Evolutionary conservation across 1,140 invertebrate species (phyloP), one percentile per base, ranked within the genome.

Genomic region (Phenacoccus solenopsis): DNA sequence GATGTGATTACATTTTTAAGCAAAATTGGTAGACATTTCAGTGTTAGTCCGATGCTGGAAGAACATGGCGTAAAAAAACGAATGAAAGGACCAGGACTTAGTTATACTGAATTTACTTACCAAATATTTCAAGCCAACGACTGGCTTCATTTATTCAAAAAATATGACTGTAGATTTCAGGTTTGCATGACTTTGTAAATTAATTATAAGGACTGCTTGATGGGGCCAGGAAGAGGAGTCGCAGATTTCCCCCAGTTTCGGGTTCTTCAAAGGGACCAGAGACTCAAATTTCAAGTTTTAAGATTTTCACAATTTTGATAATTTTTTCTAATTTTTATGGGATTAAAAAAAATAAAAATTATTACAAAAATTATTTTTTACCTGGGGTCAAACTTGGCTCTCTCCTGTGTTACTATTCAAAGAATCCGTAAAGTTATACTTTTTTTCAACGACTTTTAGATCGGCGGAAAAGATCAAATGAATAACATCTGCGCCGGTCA

Each of bases 71-170:
- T 98, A 3, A 86, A 93, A 75, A 82, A 82, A 20, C 84, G 94
- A 72, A 78, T 97, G 7, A 83, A 87, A 20, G 83, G 87, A 27
- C 83, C 82, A 30, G 94, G 94, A 56, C 91, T 99, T 85, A 96
- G 88, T 79, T 96, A 94, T 76, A 89, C 93, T 1, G 97, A 99
- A 80, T 98, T 99, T 78, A 87, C 88, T 35, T 99, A 98, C 78
- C 96, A 98, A 80, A 81, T 95, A 72, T 94, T 98, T 77, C 97
- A 99, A 84, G 88, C 94, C 0, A 95, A 95, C 80, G 97, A 99
- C 80, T 99, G 96, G 96, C 78, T 92, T 13, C 84, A 96, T 80
- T 84, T 99, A 38, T 83, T 86, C 64, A 83, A 89, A 59, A 85
- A 87, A 61, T 87, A 93, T 77, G 83, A 90, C 25, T 98, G 96